Evolutionary conservation across 2,113 vertebrate genomes (phyloP).

Genomic region (Catharus bicknelli): DNA sequence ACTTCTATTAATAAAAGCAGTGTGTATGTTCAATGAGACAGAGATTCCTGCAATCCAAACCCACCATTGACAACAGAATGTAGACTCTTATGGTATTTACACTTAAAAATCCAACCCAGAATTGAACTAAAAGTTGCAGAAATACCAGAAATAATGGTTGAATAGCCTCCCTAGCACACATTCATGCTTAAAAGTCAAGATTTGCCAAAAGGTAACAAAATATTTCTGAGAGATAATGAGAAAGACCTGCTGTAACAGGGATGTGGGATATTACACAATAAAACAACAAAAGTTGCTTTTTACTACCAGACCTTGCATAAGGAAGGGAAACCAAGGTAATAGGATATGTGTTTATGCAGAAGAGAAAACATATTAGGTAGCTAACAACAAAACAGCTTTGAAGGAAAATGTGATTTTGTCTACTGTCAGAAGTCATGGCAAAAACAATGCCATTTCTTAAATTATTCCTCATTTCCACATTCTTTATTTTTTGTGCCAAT

Average conservation of each 20-base stretch:
- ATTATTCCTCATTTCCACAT: background rate
- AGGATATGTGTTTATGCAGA: background rate
- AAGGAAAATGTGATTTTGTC: background rate
- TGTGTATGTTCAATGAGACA: background rate
- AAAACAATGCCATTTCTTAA: background rate
- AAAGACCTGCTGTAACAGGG: background rate
- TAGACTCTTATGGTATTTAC: background rate
- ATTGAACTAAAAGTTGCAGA: background rate
- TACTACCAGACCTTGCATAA: background rate
- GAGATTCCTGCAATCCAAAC: background rate
- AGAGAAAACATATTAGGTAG: background rate
- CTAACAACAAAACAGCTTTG: background rate
- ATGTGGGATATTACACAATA: background rate
- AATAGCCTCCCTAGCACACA: background rate
- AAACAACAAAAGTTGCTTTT: background rate
- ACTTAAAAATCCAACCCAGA: background rate
- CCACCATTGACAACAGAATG: fast-evolving
- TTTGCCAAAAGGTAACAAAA: background rate
- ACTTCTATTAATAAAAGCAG: background rate
- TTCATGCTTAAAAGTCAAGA: background rate
- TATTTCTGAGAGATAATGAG: background rate
- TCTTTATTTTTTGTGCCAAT: background rate
- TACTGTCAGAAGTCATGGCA: background rate
- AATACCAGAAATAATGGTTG: background rate
- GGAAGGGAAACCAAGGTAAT: background rate